A percentile compares a stretch with the other conserved stretches of the same genome.
phyloP scores from a whole-genome alignment of 2,888 invertebrate genomes.

The Leptinotarsa juncta region DNA sequence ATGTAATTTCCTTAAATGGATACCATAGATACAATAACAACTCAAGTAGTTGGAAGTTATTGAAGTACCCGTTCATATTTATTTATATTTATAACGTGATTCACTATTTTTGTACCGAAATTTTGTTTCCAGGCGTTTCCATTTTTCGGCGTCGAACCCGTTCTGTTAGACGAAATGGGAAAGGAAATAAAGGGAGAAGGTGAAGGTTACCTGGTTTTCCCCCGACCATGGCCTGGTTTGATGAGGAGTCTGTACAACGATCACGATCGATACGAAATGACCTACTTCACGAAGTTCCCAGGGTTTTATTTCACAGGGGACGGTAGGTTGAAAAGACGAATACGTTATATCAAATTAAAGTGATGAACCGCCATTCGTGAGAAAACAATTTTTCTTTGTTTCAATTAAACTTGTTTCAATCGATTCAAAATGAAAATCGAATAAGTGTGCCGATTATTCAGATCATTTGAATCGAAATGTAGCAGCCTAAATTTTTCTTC shows the following conservation, averaged over 20 bases:
- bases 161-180: constrained; percentile 88
- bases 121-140: constrained; percentile 81
- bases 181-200: constrained; percentile 86
- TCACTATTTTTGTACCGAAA: no score
- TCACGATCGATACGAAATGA: constrained; percentile 89
- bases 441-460: no score
- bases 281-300: constrained; percentile 95
- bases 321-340: constrained; percentile 72
- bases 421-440: no score
- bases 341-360: not conserved
- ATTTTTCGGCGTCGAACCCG: constrained; percentile 96
- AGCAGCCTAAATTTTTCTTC: no score
- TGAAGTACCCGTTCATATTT: no score
- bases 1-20: no score
- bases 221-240: constrained; percentile 97
- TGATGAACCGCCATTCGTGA: not conserved
- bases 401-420: no score
- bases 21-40: no score
- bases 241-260: constrained; percentile 95
- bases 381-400: not conserved
- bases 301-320: constrained; percentile 99
- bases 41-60: no score
- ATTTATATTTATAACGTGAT: no score
- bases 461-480: no score
- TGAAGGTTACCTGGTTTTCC: constrained; percentile 95